A percentile compares a stretch with the other conserved stretches of the same genome.
These are phyloP conservation scores for Brevipalpus yothersi DNA, from an alignment of 1,140 invertebrate genomes.

Conservation along the genomic window DNA sequence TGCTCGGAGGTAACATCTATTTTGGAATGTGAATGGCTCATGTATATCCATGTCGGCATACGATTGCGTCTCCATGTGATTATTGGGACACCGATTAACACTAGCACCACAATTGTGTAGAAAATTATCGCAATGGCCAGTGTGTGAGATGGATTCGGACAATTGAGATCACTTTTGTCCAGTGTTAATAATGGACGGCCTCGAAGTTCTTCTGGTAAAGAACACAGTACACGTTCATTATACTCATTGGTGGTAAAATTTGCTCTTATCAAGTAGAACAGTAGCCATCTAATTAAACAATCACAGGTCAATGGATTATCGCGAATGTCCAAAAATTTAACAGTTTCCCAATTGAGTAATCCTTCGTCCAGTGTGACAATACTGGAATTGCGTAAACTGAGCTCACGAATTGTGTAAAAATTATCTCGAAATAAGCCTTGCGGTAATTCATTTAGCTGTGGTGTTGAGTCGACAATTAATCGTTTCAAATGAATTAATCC, in stretches of 20 bases:
- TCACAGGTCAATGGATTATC: constrained; percentile 64
- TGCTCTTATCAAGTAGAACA: constrained; percentile 24
- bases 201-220: not conserved
- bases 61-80: too few relatives aligned
- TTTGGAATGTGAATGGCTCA: too few relatives aligned
- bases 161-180: not conserved
- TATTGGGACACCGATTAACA: too few relatives aligned
- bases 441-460: constrained; percentile 22
- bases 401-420: constrained; percentile 35
- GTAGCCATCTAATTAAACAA: constrained; percentile 59
- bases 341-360: constrained; percentile 8
- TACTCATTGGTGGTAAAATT: not conserved
- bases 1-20: too few relatives aligned
- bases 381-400: constrained; percentile 19
- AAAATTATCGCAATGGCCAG: not conserved
- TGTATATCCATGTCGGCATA: too few relatives aligned
- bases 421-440: constrained; percentile 42
- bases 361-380: constrained; percentile 7
- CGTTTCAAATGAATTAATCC: constrained; percentile 31
- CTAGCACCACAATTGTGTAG: too few relatives aligned
- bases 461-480: constrained; percentile 29
- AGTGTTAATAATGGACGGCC: not conserved
- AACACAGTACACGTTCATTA: not conserved
- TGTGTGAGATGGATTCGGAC: not conserved
- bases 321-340: constrained; percentile 26